Base-by-base conservation (phyloP, 2,113 vertebrate species). In the Oncorhynchus keta region DNA sequence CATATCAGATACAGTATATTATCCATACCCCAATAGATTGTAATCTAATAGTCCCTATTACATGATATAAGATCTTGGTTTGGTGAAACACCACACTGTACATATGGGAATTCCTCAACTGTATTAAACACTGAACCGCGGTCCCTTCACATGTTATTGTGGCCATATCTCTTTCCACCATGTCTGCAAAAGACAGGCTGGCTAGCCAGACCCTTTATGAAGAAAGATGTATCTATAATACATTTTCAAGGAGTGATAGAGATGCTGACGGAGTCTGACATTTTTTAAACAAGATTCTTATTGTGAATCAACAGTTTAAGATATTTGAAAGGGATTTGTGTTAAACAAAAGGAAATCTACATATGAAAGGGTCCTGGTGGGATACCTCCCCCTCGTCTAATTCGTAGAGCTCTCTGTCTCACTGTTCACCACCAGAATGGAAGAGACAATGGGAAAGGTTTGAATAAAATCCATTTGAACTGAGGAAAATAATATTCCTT, bases 321-420 rank as follows among this genome's bases (percentile, higher is more conserved):
- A 80, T 57, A 48, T 83, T 59, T 66, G 73, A 81, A 76, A 22
- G 51, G 68, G 76, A 77, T 80, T 64, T 48, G 30, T 62, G 18
- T 71, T 82, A 80, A 89, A 88, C 79, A 79, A 79, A 73, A 61
- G 32, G n/a, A 5, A 61, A 88, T 90, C 73, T 86, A 9, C 85
- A 86, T 89, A 81, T 87, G 76, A 92, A 90, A 89, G 83, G 65
- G 18, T 35, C 74, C 20, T 69, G 45, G 39, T 24, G 82, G 83
- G 84, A 85, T 62, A 13, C 76, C 74, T 80, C 67, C 68, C 73
- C 73, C 67, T 49, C 8, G 68, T 75, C 84, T 77, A 51, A 48
- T 77, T 79, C 62, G 22, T 20, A 5, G 64, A 4, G 62, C 7
- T 7, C 48, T 76, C 39, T 45, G 39, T 45, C 48, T 57, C 9